Percentiles rank a stretch among this genome's conserved stretches.
Evolutionary conservation across 2,113 vertebrate genomes (phyloP).

Genomic region (Saccopteryx leptura): DNA sequence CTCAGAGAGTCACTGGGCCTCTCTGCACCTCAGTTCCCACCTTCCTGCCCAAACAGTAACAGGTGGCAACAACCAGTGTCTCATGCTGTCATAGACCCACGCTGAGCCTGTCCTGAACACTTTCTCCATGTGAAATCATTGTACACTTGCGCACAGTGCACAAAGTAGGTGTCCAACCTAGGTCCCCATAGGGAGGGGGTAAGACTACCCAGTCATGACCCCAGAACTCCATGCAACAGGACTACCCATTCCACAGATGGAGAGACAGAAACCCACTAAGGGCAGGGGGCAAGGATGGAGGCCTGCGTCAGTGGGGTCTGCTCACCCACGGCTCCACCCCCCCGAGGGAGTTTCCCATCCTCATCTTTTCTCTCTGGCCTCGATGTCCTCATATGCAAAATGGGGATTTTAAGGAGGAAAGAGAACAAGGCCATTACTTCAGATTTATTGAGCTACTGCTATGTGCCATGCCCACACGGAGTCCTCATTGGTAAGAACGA

Average conservation of each 20-base stretch:
- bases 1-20: not conserved
- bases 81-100: not conserved
- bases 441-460: not conserved
- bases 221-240: not conserved
- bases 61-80: not conserved
- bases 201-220: not conserved
- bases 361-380: not conserved
- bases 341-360: not conserved
- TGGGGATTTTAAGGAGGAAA: conserved; percentile 30
- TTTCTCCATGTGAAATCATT: not conserved
- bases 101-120: not conserved
- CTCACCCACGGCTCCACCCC: not conserved
- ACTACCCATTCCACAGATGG: conserved; percentile 22
- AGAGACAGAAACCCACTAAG: not conserved
- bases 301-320: not conserved
- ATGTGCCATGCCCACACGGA: not conserved
- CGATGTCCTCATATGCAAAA: not conserved
- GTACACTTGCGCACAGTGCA: not conserved
- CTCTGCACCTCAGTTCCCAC: not conserved
- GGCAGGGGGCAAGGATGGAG: not conserved
- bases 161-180: not conserved
- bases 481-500: not conserved
- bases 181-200: not conserved
- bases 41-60: not conserved
- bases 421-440: not conserved